Conservation (phyloP, 2,888 invertebrate species). For the Petrolisthes cinctipes region DNA sequence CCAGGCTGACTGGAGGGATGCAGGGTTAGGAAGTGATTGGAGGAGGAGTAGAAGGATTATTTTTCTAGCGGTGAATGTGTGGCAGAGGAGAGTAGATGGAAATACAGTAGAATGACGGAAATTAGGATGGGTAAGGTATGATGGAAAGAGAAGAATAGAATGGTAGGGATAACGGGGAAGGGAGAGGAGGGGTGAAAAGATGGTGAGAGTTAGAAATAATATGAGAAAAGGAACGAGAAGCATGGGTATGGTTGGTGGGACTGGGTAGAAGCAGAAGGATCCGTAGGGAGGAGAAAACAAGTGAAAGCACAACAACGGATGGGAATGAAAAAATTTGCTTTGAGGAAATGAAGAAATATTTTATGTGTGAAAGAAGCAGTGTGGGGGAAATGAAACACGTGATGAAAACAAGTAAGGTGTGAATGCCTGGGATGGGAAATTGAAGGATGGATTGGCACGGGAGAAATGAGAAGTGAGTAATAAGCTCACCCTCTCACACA, state of each 20-base stretch:
- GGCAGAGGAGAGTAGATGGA: neutral
- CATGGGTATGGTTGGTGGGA: too few species aligned
- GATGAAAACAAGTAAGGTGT: neutral
- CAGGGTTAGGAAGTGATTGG: neutral
- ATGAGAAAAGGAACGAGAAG: too few species aligned
- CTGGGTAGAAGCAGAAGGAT: too few species aligned
- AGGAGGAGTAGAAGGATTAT: neutral
- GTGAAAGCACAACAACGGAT: too few species aligned
- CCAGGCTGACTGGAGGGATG: neutral
- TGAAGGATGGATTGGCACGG: neutral
- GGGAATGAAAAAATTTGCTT: too few species aligned
- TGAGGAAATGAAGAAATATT: too few species aligned
- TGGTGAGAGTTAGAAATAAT: neutral
- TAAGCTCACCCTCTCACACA: too few species aligned
- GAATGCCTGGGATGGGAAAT: neutral
- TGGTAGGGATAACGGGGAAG: neutral
- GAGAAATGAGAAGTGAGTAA: neutral
- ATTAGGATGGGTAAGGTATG: neutral
- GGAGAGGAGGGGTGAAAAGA: neutral
- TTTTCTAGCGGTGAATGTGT: neutral
- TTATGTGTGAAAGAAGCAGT: neutral
- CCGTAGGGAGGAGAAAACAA: too few species aligned
- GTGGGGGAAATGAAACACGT: neutral
- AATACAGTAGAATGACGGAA: neutral
- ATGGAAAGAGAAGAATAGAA: neutral